Evolutionary conservation across 2,113 vertebrate genomes (phyloP).

Genomic region (Sebastes fasciatus): DNA sequence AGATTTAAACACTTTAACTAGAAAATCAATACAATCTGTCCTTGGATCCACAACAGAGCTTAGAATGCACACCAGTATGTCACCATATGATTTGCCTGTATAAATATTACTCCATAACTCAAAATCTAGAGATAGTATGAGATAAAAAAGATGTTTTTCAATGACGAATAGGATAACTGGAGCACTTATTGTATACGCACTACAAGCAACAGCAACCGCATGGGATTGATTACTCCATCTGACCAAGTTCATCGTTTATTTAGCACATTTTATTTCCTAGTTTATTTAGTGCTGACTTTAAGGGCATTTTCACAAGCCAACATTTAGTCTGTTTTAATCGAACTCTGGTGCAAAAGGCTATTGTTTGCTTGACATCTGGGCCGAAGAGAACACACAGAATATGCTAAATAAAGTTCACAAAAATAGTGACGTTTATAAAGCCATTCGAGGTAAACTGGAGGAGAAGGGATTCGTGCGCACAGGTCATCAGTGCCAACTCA

Average conservation of each 20-base stretch:
- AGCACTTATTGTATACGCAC: not conserved
- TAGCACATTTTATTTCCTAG: not conserved
- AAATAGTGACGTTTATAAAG: no score
- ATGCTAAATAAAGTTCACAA: no score
- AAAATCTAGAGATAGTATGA: conserved; percentile 10
- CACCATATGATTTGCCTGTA: not conserved
- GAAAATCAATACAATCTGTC: conserved; percentile 49
- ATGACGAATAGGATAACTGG: conserved; percentile 3
- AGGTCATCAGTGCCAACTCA: no score
- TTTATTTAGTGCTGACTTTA: not conserved
- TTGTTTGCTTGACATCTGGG: no score
- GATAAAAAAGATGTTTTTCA: not conserved
- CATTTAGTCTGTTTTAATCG: no score
- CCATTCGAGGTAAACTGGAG: no score
- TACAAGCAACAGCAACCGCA: not conserved
- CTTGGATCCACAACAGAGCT: conserved; percentile 26
- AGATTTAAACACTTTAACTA: conserved; percentile 55
- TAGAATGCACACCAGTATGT: conserved; percentile 24
- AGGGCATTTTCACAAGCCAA: no score
- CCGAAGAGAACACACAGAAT: no score
- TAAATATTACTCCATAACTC: conserved; percentile 24
- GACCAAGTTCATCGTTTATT: not conserved
- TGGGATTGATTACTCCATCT: not conserved
- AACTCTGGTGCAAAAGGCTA: no score
- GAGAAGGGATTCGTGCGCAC: no score